phyloP scores from a whole-genome alignment of 2,888 invertebrate genomes.

The Papilio protenor region DNA sequence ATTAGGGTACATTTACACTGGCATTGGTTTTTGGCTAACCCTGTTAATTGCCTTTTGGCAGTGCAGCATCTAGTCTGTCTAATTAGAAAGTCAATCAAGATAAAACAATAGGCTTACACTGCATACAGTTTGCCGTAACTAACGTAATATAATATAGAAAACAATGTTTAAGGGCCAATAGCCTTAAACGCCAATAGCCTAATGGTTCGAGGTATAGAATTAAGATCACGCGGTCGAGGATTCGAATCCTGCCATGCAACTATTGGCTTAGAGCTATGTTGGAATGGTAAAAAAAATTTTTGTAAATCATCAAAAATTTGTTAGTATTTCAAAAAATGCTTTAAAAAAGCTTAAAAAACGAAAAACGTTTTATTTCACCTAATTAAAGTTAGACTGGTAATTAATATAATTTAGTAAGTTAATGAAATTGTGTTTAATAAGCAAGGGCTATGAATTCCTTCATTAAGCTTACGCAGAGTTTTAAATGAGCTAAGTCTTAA shows the following conservation, averaged over 20 bases:
- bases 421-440: conserved; percentile 8
- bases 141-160: no score
- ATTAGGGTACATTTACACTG: conserved; percentile 18
- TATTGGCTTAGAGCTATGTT: no score
- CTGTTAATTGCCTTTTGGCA: conserved; percentile 26
- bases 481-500: conserved; percentile 39
- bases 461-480: conserved; percentile 23
- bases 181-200: no score
- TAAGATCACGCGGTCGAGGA: no score
- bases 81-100: conserved; percentile 24
- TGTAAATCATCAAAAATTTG: no score
- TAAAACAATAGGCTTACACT: not conserved
- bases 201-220: no score
- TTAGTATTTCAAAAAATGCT: no score
- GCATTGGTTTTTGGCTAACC: conserved; percentile 28
- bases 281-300: no score
- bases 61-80: conserved; percentile 4
- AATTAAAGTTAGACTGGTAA: not conserved
- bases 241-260: no score
- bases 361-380: not conserved
- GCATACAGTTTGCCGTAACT: not conserved
- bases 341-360: not conserved
- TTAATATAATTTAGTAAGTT: conserved; percentile 1
- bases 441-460: conserved; percentile 19
- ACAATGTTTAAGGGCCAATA: no score